Percentiles rank a stretch among this genome's conserved stretches.
Conservation (phyloP, 2,797 vertebrate species). For the Sebastes itinus region DNA sequence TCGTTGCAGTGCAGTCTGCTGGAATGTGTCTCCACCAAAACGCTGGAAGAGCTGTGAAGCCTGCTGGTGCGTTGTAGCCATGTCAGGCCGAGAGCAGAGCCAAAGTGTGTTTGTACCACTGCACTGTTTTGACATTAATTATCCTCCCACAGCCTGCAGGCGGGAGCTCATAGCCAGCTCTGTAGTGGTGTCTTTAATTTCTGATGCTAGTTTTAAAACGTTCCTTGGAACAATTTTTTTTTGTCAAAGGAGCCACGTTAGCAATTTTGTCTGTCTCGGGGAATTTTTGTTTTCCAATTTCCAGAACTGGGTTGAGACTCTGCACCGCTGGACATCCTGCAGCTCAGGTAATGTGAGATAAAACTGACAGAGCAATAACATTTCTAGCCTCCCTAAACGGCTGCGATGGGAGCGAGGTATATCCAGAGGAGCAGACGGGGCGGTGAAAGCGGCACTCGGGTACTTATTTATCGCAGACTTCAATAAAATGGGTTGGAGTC, state of each 20-base stretch:
- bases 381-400: constrained; percentile 45
- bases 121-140: constrained; percentile 83
- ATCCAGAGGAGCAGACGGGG: constrained; percentile 63
- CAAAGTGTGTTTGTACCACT: constrained; percentile 62
- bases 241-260: neutral
- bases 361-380: constrained; percentile 74
- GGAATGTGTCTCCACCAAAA: constrained; percentile 78
- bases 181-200: constrained; percentile 28
- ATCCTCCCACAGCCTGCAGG: constrained; percentile 64
- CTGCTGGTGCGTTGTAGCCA: constrained; percentile 72
- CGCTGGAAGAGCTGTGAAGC: constrained; percentile 73
- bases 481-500: constrained; percentile 49
- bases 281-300: neutral
- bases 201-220: neutral
- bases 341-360: constrained; percentile 69
- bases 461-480: constrained; percentile 60
- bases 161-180: constrained; percentile 41
- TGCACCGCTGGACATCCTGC: constrained; percentile 40
- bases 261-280: neutral
- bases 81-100: constrained; percentile 67
- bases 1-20: constrained; percentile 76
- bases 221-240: constrained; percentile 7
- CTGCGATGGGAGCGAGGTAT: constrained; percentile 44
- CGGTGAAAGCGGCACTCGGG: constrained; percentile 42
- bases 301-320: constrained; percentile 31